Percentiles rank a stretch among this genome's conserved stretches.
These are phyloP conservation scores for Pterobdella sp. DNA, from an alignment of 2,888 invertebrate species.

Conservation along the genomic window DNA sequence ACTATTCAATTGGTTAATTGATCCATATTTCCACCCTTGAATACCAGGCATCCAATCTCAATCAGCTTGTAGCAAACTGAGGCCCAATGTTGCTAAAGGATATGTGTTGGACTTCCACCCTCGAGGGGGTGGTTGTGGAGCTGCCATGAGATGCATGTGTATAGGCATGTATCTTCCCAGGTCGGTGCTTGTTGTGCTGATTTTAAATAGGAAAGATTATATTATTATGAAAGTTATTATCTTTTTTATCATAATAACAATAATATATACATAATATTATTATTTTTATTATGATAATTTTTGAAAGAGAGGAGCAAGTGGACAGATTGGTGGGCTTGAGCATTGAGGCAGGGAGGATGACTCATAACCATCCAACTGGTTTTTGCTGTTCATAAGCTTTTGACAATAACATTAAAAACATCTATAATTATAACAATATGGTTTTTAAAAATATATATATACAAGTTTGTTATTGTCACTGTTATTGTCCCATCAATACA, in stretches of 20 bases:
- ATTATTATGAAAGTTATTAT: neutral
- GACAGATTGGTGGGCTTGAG: constrained; percentile 45
- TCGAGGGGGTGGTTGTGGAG: constrained; percentile 49
- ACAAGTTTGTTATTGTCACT: too few relatives aligned
- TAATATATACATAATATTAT: neutral
- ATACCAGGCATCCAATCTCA: neutral
- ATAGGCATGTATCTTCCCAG: constrained; percentile 47
- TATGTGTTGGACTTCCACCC: constrained; percentile 33
- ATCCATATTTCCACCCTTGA: neutral
- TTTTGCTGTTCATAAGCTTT: too few relatives aligned
- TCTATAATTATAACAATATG: too few relatives aligned
- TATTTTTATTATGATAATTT: neutral
- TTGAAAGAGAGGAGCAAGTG: constrained; percentile 40
- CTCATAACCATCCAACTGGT: constrained; percentile 49
- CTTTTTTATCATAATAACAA: neutral
- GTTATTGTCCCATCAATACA: neutral
- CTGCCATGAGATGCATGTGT: constrained; percentile 50
- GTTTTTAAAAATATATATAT: too few relatives aligned
- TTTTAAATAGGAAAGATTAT: neutral
- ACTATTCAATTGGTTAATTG: neutral
- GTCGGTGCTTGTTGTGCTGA: constrained; percentile 33
- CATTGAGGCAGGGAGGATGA: constrained; percentile 48
- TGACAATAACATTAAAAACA: too few relatives aligned
- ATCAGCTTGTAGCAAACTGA: neutral
- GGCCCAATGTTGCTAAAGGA: constrained; percentile 11